Conservation (phyloP, 2,888 invertebrate species). For the Eucera pruinosa region DNA sequence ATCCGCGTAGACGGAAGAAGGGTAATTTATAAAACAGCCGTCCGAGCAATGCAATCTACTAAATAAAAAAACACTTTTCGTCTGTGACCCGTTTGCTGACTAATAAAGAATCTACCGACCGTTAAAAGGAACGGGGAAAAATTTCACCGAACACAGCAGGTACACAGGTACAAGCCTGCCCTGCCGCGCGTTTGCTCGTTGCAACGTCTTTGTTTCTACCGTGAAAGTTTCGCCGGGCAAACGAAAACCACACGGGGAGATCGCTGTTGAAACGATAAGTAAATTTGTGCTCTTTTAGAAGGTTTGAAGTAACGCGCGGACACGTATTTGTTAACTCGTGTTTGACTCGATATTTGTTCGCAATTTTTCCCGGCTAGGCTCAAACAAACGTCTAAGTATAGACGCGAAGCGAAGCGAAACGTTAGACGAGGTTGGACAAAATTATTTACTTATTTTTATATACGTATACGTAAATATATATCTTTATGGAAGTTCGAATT, state of each 20-base stretch:
- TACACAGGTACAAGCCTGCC: too few species aligned
- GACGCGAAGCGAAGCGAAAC: constrained; percentile 6
- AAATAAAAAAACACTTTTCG: constrained; percentile 51
- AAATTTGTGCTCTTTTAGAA: neutral
- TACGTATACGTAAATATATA: too few species aligned
- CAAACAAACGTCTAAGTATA: neutral
- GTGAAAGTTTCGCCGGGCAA: neutral
- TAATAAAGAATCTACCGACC: constrained; percentile 16
- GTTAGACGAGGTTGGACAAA: neutral
- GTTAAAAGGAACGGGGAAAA: neutral
- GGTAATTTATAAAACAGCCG: constrained; percentile 33
- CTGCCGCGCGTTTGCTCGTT: neutral
- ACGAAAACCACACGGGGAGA: neutral
- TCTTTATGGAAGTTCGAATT: too few species aligned
- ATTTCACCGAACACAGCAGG: neutral
- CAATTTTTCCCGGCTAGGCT: too few species aligned
- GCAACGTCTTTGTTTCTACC: neutral
- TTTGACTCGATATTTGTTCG: constrained; percentile 4
- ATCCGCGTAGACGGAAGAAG: neutral
- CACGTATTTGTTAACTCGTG: neutral
- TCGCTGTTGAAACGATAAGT: neutral
- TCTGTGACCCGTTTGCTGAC: constrained; percentile 48
- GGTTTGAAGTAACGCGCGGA: neutral
- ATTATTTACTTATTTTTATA: too few species aligned
- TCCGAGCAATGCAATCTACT: constrained; percentile 32